These are phyloP conservation scores for Salarias fasciatus DNA, from an alignment of 2,797 vertebrate species.

Conservation along the genomic window DNA sequence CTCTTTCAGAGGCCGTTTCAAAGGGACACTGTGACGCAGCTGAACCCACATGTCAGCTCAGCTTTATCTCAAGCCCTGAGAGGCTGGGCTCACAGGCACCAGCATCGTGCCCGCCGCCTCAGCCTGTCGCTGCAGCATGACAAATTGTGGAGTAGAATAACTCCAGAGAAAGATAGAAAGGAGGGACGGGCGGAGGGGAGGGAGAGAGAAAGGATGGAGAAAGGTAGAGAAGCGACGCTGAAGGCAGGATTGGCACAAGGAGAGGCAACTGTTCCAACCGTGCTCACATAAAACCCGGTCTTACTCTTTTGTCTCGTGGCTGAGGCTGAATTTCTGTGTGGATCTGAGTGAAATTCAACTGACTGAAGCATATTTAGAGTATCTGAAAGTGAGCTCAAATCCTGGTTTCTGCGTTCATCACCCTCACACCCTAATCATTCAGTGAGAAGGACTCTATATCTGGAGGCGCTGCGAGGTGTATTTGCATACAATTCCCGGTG, in stretches of 20 bases:
- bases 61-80: slow-evolving; percentile 68
- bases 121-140: slow-evolving; percentile 66
- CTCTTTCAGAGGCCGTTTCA: slow-evolving; percentile 39
- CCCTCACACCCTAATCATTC: slow-evolving; percentile 36
- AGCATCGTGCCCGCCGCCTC: slow-evolving; percentile 56
- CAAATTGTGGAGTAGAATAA: slow-evolving; percentile 61
- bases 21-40: slow-evolving; percentile 67
- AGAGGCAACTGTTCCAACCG: slow-evolving; percentile 7
- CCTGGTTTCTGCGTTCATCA: slow-evolving; percentile 30
- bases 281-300: background rate
- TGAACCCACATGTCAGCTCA: slow-evolving; percentile 73
- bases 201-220: background rate
- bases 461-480: slow-evolving; percentile 31
- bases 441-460: slow-evolving; percentile 33
- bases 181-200: background rate
- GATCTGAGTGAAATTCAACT: too few relatives aligned
- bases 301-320: slow-evolving; percentile 8
- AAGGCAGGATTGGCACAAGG: background rate
- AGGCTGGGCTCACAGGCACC: slow-evolving; percentile 59
- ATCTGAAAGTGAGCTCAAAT: slow-evolving; percentile 1
- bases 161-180: slow-evolving; percentile 16
- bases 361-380: too few relatives aligned
- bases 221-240: too few relatives aligned
- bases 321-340: background rate
- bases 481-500: slow-evolving; percentile 44